phyloP scores from a whole-genome alignment of 2,888 invertebrate species.

The Helicoverpa assulta region DNA sequence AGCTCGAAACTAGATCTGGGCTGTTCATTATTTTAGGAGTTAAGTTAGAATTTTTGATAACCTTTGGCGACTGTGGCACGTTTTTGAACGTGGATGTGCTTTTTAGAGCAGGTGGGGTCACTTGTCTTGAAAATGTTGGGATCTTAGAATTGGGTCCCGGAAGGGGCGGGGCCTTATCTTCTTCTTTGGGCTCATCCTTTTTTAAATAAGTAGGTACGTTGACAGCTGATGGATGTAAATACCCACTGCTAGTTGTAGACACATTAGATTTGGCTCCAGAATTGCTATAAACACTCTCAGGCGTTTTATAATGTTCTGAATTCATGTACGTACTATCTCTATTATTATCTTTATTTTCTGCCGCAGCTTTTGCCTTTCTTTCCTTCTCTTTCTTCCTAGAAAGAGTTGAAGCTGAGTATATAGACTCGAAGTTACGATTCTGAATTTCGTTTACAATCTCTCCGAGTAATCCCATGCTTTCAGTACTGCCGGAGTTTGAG shows the following conservation, averaged over 20 bases:
- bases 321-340: slow-evolving; percentile 91
- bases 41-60: slow-evolving; percentile 73
- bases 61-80: slow-evolving; percentile 84
- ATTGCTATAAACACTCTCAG: slow-evolving; percentile 92
- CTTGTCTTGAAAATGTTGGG: slow-evolving; percentile 84
- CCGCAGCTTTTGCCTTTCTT: slow-evolving; percentile 67
- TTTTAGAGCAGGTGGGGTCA: slow-evolving; percentile 88
- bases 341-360: slow-evolving; percentile 67
- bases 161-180: slow-evolving; percentile 81
- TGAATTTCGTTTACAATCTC: slow-evolving; percentile 97
- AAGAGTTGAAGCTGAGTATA: slow-evolving; percentile 95
- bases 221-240: slow-evolving; percentile 93
- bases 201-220: slow-evolving; percentile 90
- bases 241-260: slow-evolving; percentile 92
- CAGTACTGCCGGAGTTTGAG: slow-evolving; percentile 89
- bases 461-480: slow-evolving; percentile 94
- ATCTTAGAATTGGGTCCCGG: slow-evolving; percentile 86
- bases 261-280: slow-evolving; percentile 91
- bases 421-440: slow-evolving; percentile 95
- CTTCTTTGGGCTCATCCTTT: slow-evolving; percentile 74
- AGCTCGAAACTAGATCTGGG: slow-evolving; percentile 94
- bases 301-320: slow-evolving; percentile 90
- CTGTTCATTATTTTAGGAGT: slow-evolving; percentile 89
- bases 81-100: slow-evolving; percentile 83
- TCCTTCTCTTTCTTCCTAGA: slow-evolving; percentile 90